These are phyloP conservation scores for Corella eumyota DNA, from an alignment of 23 tunicate genomes.

Conservation along the genomic window DNA sequence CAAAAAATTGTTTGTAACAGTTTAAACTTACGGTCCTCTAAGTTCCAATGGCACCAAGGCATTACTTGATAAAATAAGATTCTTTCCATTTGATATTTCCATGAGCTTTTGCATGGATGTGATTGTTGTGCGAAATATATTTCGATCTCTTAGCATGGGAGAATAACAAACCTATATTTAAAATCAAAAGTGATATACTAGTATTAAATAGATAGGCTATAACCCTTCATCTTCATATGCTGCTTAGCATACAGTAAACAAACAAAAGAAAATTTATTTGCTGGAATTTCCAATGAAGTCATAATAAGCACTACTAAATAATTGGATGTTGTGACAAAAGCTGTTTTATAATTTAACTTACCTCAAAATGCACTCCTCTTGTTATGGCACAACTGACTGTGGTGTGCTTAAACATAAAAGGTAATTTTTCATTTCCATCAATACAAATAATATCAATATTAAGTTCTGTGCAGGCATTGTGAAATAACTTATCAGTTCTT, in stretches of 20 bases:
- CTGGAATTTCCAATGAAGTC: background rate
- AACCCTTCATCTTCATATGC: too few species aligned
- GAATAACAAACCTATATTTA: slow-evolving; percentile 35
- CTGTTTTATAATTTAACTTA: background rate
- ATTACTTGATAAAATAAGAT: slow-evolving; percentile 48
- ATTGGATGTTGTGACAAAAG: background rate
- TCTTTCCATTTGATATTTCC: slow-evolving; percentile 27
- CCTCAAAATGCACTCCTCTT: slow-evolving; percentile 65
- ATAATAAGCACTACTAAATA: background rate
- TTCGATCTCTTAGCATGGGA: slow-evolving; percentile 55
- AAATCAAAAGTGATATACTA: too few species aligned
- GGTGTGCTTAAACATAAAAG: slow-evolving; percentile 15
- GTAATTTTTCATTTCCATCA: slow-evolving; percentile 27
- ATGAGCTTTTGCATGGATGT: slow-evolving; percentile 24
- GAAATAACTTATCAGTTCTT: slow-evolving; percentile 50
- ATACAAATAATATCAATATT: slow-evolving; percentile 55
- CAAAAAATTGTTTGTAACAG: too few species aligned
- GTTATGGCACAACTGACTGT: slow-evolving; percentile 26
- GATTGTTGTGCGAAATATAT: slow-evolving; percentile 18
- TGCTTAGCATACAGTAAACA: too few species aligned
- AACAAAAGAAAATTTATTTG: background rate
- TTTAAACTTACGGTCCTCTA: slow-evolving; percentile 66
- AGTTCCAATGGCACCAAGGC: slow-evolving; percentile 33
- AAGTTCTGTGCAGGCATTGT: slow-evolving; percentile 41
- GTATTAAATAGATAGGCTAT: too few species aligned